phyloP scores from a whole-genome alignment of 2,888 invertebrate genomes.

The Nephrocerus scutellatus region DNA sequence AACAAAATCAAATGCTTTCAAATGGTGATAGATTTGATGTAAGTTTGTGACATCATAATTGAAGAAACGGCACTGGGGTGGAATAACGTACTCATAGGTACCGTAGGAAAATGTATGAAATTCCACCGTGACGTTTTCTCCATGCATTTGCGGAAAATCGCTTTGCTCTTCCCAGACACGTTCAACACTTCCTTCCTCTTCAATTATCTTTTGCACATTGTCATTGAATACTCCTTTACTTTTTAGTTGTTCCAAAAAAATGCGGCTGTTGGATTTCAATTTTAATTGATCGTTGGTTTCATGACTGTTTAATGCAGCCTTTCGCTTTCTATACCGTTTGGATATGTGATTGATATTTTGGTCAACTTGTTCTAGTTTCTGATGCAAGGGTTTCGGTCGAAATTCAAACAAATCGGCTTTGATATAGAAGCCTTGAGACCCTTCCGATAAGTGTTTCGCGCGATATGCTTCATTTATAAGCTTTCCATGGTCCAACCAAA shows the following conservation, averaged over 20 bases:
- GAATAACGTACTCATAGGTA: conserved; percentile 56
- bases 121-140: conserved; percentile 53
- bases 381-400: conserved; percentile 1
- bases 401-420: too few species aligned
- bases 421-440: too few species aligned
- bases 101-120: conserved; percentile 51
- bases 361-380: too few species aligned
- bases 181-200: conserved; percentile 15
- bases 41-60: conserved; percentile 61
- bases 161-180: conserved; percentile 36
- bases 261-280: conserved; percentile 2
- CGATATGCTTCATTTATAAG: conserved; percentile 33
- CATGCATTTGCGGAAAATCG: conserved; percentile 47
- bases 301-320: too few species aligned
- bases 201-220: too few species aligned
- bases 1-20: conserved; percentile 66
- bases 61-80: conserved; percentile 58
- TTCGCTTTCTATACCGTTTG: too few species aligned
- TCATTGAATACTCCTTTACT: too few species aligned
- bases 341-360: too few species aligned
- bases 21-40: conserved; percentile 49
- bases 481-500: conserved; percentile 33
- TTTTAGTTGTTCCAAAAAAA: not conserved
- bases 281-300: too few species aligned
- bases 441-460: too few species aligned